A percentile compares a stretch with the other conserved stretches of the same genome.
Evolutionary conservation across 2,797 vertebrate species (phyloP).

Genomic region (Sorex maritimensis): DNA sequence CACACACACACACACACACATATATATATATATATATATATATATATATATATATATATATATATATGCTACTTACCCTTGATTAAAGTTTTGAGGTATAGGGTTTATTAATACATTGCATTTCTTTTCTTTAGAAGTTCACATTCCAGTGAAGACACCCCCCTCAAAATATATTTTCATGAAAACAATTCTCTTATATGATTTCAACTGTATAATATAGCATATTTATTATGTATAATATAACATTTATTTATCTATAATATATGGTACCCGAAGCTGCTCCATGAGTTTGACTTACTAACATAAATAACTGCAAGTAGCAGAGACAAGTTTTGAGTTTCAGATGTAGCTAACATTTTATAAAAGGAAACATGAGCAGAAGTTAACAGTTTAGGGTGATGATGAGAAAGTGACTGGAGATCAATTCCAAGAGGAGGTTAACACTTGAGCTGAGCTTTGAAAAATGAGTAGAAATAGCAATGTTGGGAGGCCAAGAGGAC

Average conservation of each 20-base stretch:
- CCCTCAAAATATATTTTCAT: not conserved
- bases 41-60: no score
- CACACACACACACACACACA: no score
- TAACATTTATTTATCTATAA: no score
- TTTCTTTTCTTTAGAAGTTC: no score
- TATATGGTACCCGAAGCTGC: not conserved
- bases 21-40: no score
- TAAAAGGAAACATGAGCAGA: not conserved
- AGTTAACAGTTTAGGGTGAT: not conserved
- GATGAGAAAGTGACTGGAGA: not conserved
- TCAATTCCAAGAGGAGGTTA: not conserved
- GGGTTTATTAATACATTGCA: not conserved
- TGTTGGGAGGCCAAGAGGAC: not conserved
- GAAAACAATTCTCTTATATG: not conserved
- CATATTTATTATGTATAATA: not conserved
- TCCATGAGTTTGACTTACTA: not conserved
- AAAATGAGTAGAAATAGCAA: constrained; percentile 6
- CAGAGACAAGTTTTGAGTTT: constrained; percentile 18
- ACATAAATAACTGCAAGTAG: not conserved
- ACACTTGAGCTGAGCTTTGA: not conserved
- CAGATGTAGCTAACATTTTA: not conserved
- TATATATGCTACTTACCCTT: not conserved
- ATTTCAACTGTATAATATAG: not conserved
- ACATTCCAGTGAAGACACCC: no score
- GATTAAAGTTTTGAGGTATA: not conserved